phyloP scores from a whole-genome alignment of 2,113 vertebrate genomes.

The Psilopsiagon aurifrons region DNA sequence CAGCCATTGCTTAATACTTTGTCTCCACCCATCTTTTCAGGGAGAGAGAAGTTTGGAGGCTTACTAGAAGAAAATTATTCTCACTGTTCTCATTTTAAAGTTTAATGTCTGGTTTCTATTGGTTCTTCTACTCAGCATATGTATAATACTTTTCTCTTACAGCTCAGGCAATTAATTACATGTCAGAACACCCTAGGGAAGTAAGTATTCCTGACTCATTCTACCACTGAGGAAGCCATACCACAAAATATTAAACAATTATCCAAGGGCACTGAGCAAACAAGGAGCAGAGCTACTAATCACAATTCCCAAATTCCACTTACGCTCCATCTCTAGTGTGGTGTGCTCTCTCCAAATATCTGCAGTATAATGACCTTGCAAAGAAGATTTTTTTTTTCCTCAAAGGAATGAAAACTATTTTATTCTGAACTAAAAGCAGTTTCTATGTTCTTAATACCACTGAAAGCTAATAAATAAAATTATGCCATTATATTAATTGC shows the following conservation, averaged over 20 bases:
- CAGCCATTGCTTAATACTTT: background rate
- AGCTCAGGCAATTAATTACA: background rate
- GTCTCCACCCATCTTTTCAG: background rate
- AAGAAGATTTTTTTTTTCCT: background rate
- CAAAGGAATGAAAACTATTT: background rate
- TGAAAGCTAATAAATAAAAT: background rate
- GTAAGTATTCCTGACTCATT: background rate
- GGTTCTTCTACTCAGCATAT: background rate
- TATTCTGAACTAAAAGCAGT: background rate
- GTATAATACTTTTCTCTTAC: background rate
- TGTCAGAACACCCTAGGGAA: background rate
- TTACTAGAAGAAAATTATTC: background rate
- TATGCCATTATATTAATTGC: background rate
- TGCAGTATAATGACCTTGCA: background rate
- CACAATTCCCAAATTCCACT: background rate
- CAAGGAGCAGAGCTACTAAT: background rate
- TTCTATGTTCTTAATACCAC: background rate
- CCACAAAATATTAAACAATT: background rate
- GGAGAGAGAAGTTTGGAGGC: background rate
- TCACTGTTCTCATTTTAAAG: background rate
- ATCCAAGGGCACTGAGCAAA: slow-evolving; percentile 11
- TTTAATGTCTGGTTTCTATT: background rate
- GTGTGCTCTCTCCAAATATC: background rate
- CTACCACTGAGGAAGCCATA: background rate
- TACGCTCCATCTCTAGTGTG: accelerated